These are phyloP conservation scores for Aphis craccivora DNA, from an alignment of 1,140 invertebrate genomes.

Conservation along the genomic window DNA sequence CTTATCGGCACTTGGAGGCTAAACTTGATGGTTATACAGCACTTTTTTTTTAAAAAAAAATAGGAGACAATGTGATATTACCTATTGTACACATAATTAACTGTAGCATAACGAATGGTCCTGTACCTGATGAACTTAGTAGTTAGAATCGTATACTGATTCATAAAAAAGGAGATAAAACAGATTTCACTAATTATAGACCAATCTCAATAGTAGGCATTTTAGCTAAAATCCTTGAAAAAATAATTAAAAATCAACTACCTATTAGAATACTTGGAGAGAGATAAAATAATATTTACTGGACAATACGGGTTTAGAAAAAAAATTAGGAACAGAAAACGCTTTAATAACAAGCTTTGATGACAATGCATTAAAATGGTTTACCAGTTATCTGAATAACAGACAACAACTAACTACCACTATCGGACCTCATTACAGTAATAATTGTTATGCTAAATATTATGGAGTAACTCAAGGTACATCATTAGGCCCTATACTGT, in stretches of 20 bases:
- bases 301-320: not conserved
- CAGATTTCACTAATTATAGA: not conserved
- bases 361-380: not conserved
- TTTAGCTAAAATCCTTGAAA: not conserved
- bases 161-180: too few species aligned
- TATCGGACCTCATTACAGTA: not conserved
- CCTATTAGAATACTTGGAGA: not conserved
- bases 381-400: not conserved
- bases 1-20: not conserved
- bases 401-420: not conserved
- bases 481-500: not conserved
- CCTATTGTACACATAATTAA: too few species aligned
- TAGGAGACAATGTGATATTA: not conserved
- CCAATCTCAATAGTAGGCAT: not conserved
- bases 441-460: not conserved
- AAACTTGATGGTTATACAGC: not conserved
- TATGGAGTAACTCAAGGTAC: not conserved
- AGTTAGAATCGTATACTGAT: too few species aligned
- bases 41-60: not conserved
- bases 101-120: too few species aligned
- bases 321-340: not conserved
- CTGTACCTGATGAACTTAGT: too few species aligned
- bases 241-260: not conserved
- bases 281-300: not conserved
- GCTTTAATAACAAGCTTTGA: not conserved